These are phyloP conservation scores for Prorops nasuta DNA, from an alignment of 1,140 invertebrate genomes.

Conservation along the genomic window DNA sequence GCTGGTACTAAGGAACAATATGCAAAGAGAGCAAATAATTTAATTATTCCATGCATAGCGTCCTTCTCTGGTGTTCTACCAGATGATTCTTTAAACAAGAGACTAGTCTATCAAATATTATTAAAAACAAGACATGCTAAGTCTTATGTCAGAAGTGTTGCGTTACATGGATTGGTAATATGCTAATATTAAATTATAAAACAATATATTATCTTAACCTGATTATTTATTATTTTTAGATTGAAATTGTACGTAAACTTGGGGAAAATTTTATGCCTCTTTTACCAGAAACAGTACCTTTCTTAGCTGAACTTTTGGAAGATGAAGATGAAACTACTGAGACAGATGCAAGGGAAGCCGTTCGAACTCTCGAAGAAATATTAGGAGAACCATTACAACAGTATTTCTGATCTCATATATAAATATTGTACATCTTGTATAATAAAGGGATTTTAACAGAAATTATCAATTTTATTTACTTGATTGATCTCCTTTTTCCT, in stretches of 20 bases:
- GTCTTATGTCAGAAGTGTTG: conserved; percentile 50
- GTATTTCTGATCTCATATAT: conserved; percentile 73
- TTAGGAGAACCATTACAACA: conserved; percentile 82
- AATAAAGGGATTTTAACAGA: too few species aligned
- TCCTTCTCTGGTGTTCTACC: conserved; percentile 77
- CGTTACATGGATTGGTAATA: conserved; percentile 45
- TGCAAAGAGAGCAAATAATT: conserved; percentile 61
- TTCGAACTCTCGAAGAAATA: conserved; percentile 77
- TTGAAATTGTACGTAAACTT: conserved; percentile 72
- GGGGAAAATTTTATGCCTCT: conserved; percentile 80
- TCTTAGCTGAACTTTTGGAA: conserved; percentile 79
- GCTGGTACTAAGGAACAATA: conserved; percentile 64
- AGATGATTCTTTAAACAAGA: conserved; percentile 86
- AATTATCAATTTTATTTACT: too few species aligned
- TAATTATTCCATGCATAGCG: conserved; percentile 75
- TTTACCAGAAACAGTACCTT: conserved; percentile 79
- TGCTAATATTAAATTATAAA: too few species aligned
- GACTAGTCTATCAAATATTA: conserved; percentile 84
- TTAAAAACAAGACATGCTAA: conserved; percentile 80
- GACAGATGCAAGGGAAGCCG: conserved; percentile 67
- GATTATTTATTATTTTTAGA: conserved; percentile 48
- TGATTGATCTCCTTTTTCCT: too few species aligned
- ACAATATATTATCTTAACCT: too few species aligned
- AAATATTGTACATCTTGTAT: too few species aligned
- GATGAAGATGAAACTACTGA: conserved; percentile 82